Evolutionary conservation across 2,113 vertebrate species (phyloP).

Genomic region (Verasper variegatus): DNA sequence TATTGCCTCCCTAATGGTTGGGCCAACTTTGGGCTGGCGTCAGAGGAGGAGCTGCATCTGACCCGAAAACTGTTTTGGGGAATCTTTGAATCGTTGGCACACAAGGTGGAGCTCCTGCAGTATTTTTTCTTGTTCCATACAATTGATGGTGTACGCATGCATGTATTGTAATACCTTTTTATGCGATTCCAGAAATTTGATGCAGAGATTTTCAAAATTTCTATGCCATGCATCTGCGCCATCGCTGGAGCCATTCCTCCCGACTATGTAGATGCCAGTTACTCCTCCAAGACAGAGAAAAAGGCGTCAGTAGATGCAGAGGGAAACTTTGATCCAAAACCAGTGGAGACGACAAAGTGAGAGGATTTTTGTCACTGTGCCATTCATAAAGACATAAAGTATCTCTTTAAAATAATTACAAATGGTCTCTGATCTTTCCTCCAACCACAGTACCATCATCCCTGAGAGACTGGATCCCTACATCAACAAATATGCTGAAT

Average conservation of each 20-base stretch:
- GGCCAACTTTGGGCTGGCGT: conserved; percentile 92
- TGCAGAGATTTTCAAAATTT: conserved; percentile 90
- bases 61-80: conserved; percentile 96
- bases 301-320: conserved; percentile 94
- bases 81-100: conserved; percentile 93
- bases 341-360: conserved; percentile 93
- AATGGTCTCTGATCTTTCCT: conserved; percentile 21
- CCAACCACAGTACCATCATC: conserved; percentile 87
- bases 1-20: conserved; percentile 95
- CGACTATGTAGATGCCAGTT: conserved; percentile 94
- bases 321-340: conserved; percentile 95
- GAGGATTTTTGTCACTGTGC: conserved; percentile 7
- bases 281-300: conserved; percentile 93
- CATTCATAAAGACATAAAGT: background rate
- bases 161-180: conserved; percentile 6
- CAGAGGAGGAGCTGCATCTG: conserved; percentile 94
- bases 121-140: background rate
- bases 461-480: conserved; percentile 92
- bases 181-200: conserved; percentile 87
- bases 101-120: conserved; percentile 83
- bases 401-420: background rate
- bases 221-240: conserved; percentile 93
- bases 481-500: conserved; percentile 93
- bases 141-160: background rate
- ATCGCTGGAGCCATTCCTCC: conserved; percentile 94